Conservation (phyloP, 1,140 invertebrate species). For the Campodea augens region DNA sequence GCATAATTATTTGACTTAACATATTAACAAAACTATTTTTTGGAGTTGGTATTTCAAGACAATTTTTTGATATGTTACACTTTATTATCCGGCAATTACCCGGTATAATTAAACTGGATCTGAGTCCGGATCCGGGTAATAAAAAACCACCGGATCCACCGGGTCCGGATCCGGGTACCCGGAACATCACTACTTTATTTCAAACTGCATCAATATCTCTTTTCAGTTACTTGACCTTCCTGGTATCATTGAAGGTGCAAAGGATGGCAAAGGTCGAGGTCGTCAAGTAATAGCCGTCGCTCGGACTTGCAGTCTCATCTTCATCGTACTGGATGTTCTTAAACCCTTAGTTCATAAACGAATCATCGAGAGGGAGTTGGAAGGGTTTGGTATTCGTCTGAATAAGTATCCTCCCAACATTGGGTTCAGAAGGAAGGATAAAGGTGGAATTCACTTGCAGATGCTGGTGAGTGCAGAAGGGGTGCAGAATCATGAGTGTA, state of each 20-base stretch:
- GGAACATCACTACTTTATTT: too few species aligned
- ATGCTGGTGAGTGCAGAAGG: conserved; percentile 48
- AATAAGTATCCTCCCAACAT: conserved; percentile 98
- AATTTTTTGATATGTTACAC: too few species aligned
- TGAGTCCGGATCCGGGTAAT: too few species aligned
- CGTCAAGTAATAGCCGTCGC: conserved; percentile 99
- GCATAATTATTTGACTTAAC: too few species aligned
- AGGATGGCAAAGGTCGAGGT: conserved; percentile 95
- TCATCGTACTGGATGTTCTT: conserved; percentile 93
- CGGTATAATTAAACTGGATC: too few species aligned
- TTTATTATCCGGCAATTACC: too few species aligned
- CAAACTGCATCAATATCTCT: conserved; percentile 6
- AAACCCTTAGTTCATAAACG: conserved; percentile 94
- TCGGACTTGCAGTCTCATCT: conserved; percentile 91
- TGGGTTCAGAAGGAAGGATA: conserved; percentile 89
- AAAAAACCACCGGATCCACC: too few species aligned
- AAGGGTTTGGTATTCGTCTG: conserved; percentile 92
- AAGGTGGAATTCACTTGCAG: conserved; percentile 89
- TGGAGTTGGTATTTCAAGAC: too few species aligned
- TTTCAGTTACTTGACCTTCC: conserved; percentile 86
- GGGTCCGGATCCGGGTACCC: too few species aligned
- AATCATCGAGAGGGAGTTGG: conserved; percentile 91
- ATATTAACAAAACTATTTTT: too few species aligned
- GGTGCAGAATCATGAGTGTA: too few species aligned
- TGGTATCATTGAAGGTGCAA: conserved; percentile 99